Base-by-base conservation (phyloP, 2,797 vertebrate genomes). In the Coendou prehensilis region DNA sequence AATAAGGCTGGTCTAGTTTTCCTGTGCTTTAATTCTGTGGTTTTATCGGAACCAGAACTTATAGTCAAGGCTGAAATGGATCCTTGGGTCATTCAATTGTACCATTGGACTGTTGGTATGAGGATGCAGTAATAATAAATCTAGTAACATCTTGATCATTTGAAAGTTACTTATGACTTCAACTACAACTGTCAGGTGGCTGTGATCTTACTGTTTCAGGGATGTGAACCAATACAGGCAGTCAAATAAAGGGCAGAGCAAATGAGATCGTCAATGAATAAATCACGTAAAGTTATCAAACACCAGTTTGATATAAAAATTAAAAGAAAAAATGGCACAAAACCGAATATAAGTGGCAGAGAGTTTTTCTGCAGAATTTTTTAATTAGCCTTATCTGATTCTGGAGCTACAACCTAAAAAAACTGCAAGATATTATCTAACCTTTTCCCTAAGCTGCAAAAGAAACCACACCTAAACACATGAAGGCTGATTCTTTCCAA, bases 131-230 rank as follows among this genome's bases (percentile, higher is more conserved):
- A 89, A 41, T 57, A 69, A 92, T 69, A 59, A 92, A 83, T 81
- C 41, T 92, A 59, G 91, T 89, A 89, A 59, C 4, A 56, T 56
- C 54, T 75, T 73, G 64, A 87, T 75, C 30, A 57, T 47, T 13
- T 57, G 64, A 89, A 96, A 96, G 17, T 63, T 87, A 61, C 52
- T 78, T 87, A 76, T 37, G n/a, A 88, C 10, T 57, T 94, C 33
- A 92, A 79, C 50, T 76, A 91, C 69, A 96, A 6, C 30, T 50
- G 11, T 80, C n/a, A 91, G 54, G 59, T 95, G 69, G 45, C 57
- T 90, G 54, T 91, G 57, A 95, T 78, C 45, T 88, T 91, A 80
- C 23, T 56, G 3, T 69, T 91, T 82, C 23, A 84, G 37, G 64
- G 79, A 79, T 85, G 82, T 82, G 69, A 96, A 81, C 63, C 6